Evolutionary conservation across 2,888 invertebrate species (phyloP), one percentile per base, ranked within the genome.

Genomic region (Epirrhoe tristata): DNA sequence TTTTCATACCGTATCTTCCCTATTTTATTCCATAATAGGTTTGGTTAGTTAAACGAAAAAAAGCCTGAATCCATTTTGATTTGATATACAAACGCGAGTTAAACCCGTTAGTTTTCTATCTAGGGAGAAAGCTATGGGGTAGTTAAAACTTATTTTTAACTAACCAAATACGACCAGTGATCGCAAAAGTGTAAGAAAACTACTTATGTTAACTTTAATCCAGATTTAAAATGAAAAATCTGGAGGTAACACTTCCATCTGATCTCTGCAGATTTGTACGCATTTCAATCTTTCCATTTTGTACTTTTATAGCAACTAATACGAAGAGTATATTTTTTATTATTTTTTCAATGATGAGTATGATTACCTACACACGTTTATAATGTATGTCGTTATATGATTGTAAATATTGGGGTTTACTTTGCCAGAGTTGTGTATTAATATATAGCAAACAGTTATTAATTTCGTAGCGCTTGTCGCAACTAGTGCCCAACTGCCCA

Each of bases 251-350:
- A 43, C 16, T 58, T 56, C 36, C 10, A 39, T 59, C 50, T 48
- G 67, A 67, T 67, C 60, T 67, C 67, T 64, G 36, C 51, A 61
- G 31, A 53, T 43, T 63, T 52, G 17, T 61, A 60, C 32, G 63
- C 59, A 63, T 63, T 67, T 60, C 57, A n/a, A 43, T 57, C 56
- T 63, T 67, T 57, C 63, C 57, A 65, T 14, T 51, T 36, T 55
- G 32, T 48, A 48, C 46, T 56, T 56, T 56, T 50, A 7, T 54
- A 51, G 34, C 3, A 32, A 36, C 14, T 36, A 46, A 52, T 5
- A 8, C 51, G 17, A 14, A 16, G 46, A 48, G 48, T 16, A 50
- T 55, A 58, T 64, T 55, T 58, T 64, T 58, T 58, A 59, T 48
- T 46, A 12, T 55, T 61, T 66, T 66, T 39, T 59, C 52, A 59